Evolutionary conservation across 2,888 invertebrate genomes (phyloP).

Genomic region (Lydus trimaculatus): DNA sequence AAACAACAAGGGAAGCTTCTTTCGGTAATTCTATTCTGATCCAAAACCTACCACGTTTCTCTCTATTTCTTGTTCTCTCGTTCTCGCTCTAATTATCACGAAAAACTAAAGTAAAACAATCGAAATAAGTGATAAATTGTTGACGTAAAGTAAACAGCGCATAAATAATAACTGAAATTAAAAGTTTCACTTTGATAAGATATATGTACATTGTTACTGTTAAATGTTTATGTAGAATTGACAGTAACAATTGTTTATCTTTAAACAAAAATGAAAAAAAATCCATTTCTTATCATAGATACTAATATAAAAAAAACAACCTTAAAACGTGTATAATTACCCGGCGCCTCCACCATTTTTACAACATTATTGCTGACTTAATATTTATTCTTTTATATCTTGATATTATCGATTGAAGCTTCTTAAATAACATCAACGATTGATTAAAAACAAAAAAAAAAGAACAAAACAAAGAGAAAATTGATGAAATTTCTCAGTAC

Average conservation of each 20-base stretch:
- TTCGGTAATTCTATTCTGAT: neutral
- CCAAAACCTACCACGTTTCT: neutral
- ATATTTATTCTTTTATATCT: neutral
- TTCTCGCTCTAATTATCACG: too few species aligned
- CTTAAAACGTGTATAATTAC: neutral
- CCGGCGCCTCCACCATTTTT: neutral
- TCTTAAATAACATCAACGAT: neutral
- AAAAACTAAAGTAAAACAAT: neutral
- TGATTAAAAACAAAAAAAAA: neutral
- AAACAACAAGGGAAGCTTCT: neutral
- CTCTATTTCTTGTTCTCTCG: too few species aligned
- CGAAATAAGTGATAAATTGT: neutral
- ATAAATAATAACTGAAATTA: too few species aligned
- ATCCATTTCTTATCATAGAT: too few species aligned
- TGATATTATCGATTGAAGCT: neutral
- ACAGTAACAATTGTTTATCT: too few species aligned
- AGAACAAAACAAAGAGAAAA: neutral
- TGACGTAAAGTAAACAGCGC: too few species aligned
- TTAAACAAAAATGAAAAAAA: too few species aligned
- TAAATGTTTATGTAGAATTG: too few species aligned
- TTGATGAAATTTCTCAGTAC: slow-evolving; percentile 29
- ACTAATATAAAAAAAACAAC: too few species aligned
- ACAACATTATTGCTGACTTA: neutral
- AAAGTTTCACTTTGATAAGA: too few species aligned
- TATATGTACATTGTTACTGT: too few species aligned